Evolutionary conservation across 35 echinoderm and acorn worm species (phyloP).

Genomic region (Holothuria glaberrima): DNA sequence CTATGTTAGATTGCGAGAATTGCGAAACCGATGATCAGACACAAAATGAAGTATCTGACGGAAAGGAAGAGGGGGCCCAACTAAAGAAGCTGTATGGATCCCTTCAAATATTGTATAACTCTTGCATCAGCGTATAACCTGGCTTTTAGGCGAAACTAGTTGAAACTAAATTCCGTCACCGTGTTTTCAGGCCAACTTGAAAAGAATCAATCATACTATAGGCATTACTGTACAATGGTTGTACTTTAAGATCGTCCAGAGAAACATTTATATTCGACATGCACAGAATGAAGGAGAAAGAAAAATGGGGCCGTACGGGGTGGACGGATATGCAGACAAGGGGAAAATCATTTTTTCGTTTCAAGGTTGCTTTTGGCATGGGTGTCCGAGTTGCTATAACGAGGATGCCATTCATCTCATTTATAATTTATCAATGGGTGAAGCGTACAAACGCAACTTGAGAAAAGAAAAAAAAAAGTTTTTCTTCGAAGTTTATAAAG

Average conservation of each 20-base stretch:
- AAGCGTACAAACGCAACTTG: neutral
- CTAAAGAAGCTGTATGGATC: constrained; percentile 41
- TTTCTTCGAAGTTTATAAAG: neutral
- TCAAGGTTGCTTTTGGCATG: constrained; percentile 34
- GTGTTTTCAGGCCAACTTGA: constrained; percentile 21
- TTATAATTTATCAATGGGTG: constrained; percentile 5
- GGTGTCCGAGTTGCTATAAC: no score
- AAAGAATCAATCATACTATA: neutral
- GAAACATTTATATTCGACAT: neutral
- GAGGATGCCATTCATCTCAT: constrained; percentile 32
- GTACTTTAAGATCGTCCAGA: neutral
- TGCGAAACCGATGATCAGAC: no score
- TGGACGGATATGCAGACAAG: constrained; percentile 29
- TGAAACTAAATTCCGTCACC: constrained; percentile 53
- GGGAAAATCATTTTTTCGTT: constrained; percentile 15
- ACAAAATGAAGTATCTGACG: no score
- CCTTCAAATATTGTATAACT: constrained; percentile 69
- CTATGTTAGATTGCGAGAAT: no score
- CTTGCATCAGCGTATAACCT: constrained; percentile 71
- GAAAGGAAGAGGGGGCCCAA: neutral
- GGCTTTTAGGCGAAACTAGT: constrained; percentile 57
- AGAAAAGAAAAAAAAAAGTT: neutral
- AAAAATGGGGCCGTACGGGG: neutral
- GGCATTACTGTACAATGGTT: neutral
- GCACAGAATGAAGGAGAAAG: neutral